Evolutionary conservation across 2,888 invertebrate species (phyloP).

Genomic region (Andricus quercusramuli): DNA sequence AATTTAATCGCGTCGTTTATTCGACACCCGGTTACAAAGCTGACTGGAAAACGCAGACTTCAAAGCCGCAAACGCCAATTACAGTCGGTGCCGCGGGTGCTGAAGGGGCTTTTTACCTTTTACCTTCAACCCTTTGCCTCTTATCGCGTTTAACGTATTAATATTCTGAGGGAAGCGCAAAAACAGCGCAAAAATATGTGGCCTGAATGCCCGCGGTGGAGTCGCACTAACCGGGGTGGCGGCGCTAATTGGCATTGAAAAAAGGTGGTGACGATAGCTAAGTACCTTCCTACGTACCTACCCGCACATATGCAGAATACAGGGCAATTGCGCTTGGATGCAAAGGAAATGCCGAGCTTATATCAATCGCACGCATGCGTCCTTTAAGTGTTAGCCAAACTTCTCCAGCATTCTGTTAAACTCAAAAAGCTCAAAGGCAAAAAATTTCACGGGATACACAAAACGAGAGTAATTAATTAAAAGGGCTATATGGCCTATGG

Average conservation of each 20-base stretch:
- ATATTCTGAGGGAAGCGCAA: slow-evolving; percentile 57
- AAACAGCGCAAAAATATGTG: slow-evolving; percentile 53
- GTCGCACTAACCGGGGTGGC: slow-evolving; percentile 60
- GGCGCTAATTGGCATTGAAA: slow-evolving; percentile 75
- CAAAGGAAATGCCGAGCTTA: not conserved
- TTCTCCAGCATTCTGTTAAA: slow-evolving; percentile 24
- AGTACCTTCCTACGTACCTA: slow-evolving; percentile 57
- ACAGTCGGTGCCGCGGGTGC: slow-evolving; percentile 55
- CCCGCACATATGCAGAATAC: not conserved
- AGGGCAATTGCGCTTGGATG: not conserved
- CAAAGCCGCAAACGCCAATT: slow-evolving; percentile 72
- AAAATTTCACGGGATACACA: slow-evolving; percentile 54
- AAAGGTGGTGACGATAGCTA: slow-evolving; percentile 73
- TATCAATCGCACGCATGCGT: slow-evolving; percentile 32
- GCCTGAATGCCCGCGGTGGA: slow-evolving; percentile 49
- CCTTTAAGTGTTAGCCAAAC: slow-evolving; percentile 7
- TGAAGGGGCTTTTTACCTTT: slow-evolving; percentile 47
- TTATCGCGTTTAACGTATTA: slow-evolving; percentile 58
- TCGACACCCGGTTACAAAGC: slow-evolving; percentile 65
- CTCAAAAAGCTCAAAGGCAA: slow-evolving; percentile 55
- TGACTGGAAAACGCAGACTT: slow-evolving; percentile 65
- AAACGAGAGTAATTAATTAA: slow-evolving; percentile 68
- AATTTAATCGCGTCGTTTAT: slow-evolving; percentile 68
- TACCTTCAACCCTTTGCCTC: slow-evolving; percentile 51
- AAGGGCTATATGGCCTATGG: slow-evolving; percentile 39